Conservation (phyloP, 2,888 invertebrate genomes). For the Caradrina clavipalpis region DNA sequence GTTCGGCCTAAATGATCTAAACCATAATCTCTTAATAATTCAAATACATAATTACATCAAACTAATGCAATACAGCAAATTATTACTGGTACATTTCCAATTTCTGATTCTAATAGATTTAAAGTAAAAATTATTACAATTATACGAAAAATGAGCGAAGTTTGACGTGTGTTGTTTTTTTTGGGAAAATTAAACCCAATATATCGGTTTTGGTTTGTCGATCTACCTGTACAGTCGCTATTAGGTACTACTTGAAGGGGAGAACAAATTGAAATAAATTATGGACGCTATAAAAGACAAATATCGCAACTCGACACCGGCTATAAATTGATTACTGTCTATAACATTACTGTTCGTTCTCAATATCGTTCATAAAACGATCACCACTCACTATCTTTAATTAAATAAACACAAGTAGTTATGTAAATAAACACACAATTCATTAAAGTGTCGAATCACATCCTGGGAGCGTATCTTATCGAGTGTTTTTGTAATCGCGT, state of each 20-base stretch:
- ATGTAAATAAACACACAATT: constrained; percentile 56
- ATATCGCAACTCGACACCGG: not conserved
- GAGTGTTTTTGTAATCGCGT: constrained; percentile 62
- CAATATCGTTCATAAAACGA: constrained; percentile 12
- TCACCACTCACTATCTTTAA: constrained; percentile 40
- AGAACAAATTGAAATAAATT: constrained; percentile 9
- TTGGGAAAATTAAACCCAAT: not conserved
- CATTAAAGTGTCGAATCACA: constrained; percentile 62
- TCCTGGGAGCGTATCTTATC: constrained; percentile 65
- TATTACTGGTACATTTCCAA: no score
- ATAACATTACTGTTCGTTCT: no score
- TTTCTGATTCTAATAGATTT: no score
- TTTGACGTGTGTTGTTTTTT: no score
- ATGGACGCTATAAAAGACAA: not conserved
- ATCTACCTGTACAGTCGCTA: not conserved
- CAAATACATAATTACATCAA: no score
- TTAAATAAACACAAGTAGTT: constrained; percentile 54
- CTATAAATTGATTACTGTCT: constrained; percentile 28
- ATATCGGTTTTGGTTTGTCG: not conserved
- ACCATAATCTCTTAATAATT: no score
- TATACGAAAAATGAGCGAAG: no score
- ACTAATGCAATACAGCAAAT: no score
- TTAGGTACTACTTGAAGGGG: constrained; percentile 2
- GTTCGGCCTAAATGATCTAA: no score
- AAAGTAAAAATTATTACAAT: no score